Conservation (phyloP, 2,888 invertebrate species). For the Bellardia pandia region DNA sequence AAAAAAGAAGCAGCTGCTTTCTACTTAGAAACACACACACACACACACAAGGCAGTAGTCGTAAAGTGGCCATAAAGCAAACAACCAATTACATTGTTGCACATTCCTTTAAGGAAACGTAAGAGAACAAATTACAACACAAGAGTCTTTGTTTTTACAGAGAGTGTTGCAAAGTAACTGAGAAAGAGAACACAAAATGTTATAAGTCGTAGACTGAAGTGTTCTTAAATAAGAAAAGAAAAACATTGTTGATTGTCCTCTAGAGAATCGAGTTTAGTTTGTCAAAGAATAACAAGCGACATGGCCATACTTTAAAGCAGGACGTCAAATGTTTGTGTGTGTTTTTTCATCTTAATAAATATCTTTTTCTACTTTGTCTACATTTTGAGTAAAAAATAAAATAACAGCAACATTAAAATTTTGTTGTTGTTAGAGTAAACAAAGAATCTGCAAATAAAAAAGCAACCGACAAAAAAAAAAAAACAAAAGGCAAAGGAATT, state of each 20-base stretch:
- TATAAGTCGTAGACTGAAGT: not conserved
- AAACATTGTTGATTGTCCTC: conserved; percentile 60
- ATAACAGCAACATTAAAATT: conserved; percentile 26
- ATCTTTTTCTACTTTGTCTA: not conserved
- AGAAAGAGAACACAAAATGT: not conserved
- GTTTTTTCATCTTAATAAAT: not conserved
- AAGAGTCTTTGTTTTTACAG: not conserved
- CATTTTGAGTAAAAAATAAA: conserved; percentile 13
- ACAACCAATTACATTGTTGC: conserved; percentile 60
- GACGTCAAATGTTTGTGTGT: conserved; percentile 43
- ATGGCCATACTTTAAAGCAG: conserved; percentile 54
- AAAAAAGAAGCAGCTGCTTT: conserved; percentile 59
- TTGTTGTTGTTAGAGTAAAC: not conserved
- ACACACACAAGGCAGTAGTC: not conserved
- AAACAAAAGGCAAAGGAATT: conserved; percentile 26
- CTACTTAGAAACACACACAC: conserved; percentile 3
- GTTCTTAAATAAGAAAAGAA: conserved; percentile 23
- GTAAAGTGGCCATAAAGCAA: conserved; percentile 11
- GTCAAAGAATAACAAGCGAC: conserved; percentile 66
- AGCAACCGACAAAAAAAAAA: conserved; percentile 1
- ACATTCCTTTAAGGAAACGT: conserved; percentile 38
- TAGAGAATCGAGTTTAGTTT: conserved; percentile 66
- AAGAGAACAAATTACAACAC: conserved; percentile 4
- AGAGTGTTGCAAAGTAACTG: not conserved
- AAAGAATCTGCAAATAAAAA: not conserved